A percentile compares a stretch with the other conserved stretches of the same genome.
These are phyloP conservation scores for Piscicola geometra DNA, from an alignment of 2,888 invertebrate species.

Conservation along the genomic window DNA sequence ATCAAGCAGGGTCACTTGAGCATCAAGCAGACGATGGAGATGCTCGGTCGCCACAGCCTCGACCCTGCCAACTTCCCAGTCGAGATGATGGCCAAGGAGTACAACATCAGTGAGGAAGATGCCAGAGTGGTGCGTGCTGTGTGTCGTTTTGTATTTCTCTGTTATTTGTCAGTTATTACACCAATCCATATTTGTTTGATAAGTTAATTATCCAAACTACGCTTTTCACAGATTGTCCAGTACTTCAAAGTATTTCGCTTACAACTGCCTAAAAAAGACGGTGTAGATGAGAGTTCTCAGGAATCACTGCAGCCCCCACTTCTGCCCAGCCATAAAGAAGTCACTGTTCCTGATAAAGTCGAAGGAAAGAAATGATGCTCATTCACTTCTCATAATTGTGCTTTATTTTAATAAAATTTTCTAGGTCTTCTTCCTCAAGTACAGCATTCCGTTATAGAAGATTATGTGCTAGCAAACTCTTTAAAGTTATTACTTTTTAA, in stretches of 20 bases:
- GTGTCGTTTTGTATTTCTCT: background rate
- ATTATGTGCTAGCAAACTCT: too few species aligned
- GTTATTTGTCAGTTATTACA: too few species aligned
- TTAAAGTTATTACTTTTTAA: too few species aligned
- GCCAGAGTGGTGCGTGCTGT: slow-evolving; percentile 59
- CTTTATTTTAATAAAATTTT: too few species aligned
- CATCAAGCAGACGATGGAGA: slow-evolving; percentile 64
- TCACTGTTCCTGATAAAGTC: too few species aligned
- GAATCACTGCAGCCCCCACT: background rate
- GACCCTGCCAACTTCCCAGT: slow-evolving; percentile 63
- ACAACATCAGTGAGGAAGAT: slow-evolving; percentile 66
- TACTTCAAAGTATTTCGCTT: slow-evolving; percentile 68
- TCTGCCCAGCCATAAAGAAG: background rate
- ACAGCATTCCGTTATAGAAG: too few species aligned
- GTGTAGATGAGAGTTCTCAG: background rate
- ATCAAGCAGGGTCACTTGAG: slow-evolving; percentile 66
- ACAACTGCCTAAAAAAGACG: slow-evolving; percentile 59
- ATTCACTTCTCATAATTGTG: too few species aligned
- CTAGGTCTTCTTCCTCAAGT: too few species aligned
- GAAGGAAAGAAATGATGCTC: too few species aligned
- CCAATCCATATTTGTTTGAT: too few species aligned
- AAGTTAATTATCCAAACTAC: background rate
- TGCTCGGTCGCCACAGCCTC: slow-evolving; percentile 65
- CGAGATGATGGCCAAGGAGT: slow-evolving; percentile 65
- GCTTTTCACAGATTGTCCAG: slow-evolving; percentile 55